These are phyloP conservation scores for Eilema depressum DNA, from an alignment of 2,888 invertebrate species.

Conservation along the genomic window DNA sequence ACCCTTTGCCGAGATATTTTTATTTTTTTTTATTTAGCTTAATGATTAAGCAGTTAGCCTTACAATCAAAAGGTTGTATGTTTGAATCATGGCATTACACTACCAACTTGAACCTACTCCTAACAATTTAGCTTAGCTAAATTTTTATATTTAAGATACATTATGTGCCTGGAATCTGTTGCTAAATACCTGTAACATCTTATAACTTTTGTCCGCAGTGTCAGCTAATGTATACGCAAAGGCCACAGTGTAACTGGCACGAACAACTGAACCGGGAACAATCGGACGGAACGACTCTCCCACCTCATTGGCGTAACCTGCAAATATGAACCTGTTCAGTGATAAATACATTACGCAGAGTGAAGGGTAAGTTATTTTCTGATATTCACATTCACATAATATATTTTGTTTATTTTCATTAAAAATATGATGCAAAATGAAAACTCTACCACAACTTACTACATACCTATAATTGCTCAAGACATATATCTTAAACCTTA, in stretches of 20 bases:
- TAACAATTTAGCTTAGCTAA: too few relatives aligned
- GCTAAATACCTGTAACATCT: conserved; percentile 86
- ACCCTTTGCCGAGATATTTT: too few relatives aligned
- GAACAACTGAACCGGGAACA: conserved; percentile 90
- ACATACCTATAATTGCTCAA: too few relatives aligned
- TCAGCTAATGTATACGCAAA: conserved; percentile 95
- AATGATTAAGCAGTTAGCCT: too few relatives aligned
- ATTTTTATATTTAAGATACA: too few relatives aligned
- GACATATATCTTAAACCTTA: too few relatives aligned
- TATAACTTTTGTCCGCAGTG: conserved; percentile 91
- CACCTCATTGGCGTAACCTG: conserved; percentile 98
- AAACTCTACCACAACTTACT: too few relatives aligned
- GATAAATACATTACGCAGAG: conserved; percentile 79
- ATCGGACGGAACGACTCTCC: conserved; percentile 97
- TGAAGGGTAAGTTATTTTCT: conserved; percentile 67
- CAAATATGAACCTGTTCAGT: conserved; percentile 78
- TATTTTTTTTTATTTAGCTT: too few relatives aligned
- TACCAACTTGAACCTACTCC: too few relatives aligned
- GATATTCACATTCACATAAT: neutral
- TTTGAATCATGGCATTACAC: too few relatives aligned
- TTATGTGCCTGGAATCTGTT: neutral
- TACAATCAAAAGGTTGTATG: too few relatives aligned
- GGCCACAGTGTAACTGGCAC: conserved; percentile 92
- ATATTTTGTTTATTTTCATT: neutral
- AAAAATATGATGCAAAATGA: neutral